These are phyloP conservation scores for Hypanus sabinus DNA, from an alignment of 2,113 vertebrate species.

Conservation along the genomic window DNA sequence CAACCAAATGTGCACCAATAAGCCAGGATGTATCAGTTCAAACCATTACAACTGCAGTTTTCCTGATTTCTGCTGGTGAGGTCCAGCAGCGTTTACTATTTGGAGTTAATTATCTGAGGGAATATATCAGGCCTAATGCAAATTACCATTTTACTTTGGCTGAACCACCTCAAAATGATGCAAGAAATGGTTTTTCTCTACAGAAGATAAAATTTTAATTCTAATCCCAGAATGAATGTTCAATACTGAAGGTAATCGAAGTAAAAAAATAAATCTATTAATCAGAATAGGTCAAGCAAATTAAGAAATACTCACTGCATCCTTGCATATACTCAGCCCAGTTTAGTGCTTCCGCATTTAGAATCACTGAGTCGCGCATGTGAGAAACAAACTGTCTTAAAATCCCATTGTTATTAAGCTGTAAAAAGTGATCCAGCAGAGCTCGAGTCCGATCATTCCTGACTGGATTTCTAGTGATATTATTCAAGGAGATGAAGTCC, in stretches of 20 bases:
- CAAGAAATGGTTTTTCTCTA: not conserved
- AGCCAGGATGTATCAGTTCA: too few relatives aligned
- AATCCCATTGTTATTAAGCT: conserved; percentile 22
- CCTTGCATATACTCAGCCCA: conserved; percentile 36
- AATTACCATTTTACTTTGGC: not conserved
- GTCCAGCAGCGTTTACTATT: not conserved
- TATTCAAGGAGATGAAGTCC: conserved; percentile 27
- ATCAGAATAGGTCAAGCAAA: not conserved
- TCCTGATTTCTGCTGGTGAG: not conserved
- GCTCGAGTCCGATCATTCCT: not conserved
- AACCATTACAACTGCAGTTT: not conserved
- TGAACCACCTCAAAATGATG: not conserved
- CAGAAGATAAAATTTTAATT: too few relatives aligned
- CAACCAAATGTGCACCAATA: not conserved
- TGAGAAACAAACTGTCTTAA: conserved; percentile 30
- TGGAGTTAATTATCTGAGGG: not conserved
- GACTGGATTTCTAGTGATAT: conserved; percentile 12
- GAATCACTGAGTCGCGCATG: conserved; percentile 19
- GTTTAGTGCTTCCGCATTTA: conserved; percentile 22
- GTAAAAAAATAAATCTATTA: not conserved
- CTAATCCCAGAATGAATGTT: too few relatives aligned
- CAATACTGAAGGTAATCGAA: not conserved
- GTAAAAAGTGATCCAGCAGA: conserved; percentile 30
- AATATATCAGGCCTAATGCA: not conserved
- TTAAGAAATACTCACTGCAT: conserved; percentile 9